Evolutionary conservation across 2,113 vertebrate species (phyloP).

Genomic region (Podarcis raffonei): DNA sequence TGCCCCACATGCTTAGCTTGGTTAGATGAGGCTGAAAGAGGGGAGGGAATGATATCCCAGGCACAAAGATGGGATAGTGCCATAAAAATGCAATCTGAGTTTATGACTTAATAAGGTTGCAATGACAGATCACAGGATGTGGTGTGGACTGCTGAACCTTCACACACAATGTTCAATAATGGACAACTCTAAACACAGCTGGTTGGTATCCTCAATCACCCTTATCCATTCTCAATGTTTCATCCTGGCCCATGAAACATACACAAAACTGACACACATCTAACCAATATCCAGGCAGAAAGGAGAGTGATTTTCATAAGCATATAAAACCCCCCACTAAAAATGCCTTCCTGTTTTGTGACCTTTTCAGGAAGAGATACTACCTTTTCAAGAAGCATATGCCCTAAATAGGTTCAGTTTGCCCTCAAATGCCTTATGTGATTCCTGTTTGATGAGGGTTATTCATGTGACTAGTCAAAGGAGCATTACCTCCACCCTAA

Average conservation of each 20-base stretch:
- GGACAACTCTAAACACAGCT: background rate
- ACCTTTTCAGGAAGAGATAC: background rate
- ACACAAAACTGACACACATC: background rate
- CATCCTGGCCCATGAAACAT: background rate
- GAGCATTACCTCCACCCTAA: background rate
- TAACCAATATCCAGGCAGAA: background rate
- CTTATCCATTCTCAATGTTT: background rate
- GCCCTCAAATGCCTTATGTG: background rate
- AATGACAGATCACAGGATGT: background rate
- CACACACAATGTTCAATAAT: background rate
- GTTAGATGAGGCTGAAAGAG: slow-evolving; percentile 46
- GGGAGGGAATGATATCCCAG: slow-evolving; percentile 12
- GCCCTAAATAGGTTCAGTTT: background rate
- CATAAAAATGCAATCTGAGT: background rate
- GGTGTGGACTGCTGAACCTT: background rate
- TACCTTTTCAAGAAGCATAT: background rate
- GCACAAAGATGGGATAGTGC: slow-evolving; percentile 1
- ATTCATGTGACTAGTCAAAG: background rate
- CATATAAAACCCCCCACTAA: background rate
- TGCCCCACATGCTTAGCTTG: slow-evolving; percentile 25
- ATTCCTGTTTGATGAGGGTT: background rate
- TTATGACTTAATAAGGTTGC: background rate
- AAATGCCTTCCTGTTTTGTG: background rate
- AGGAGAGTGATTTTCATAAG: background rate
- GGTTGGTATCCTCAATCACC: background rate